Percentiles rank a stretch among this genome's conserved stretches.
These are phyloP conservation scores for Ochotona curzoniae DNA, from an alignment of 2,113 vertebrate species.

Conservation along the genomic window DNA sequence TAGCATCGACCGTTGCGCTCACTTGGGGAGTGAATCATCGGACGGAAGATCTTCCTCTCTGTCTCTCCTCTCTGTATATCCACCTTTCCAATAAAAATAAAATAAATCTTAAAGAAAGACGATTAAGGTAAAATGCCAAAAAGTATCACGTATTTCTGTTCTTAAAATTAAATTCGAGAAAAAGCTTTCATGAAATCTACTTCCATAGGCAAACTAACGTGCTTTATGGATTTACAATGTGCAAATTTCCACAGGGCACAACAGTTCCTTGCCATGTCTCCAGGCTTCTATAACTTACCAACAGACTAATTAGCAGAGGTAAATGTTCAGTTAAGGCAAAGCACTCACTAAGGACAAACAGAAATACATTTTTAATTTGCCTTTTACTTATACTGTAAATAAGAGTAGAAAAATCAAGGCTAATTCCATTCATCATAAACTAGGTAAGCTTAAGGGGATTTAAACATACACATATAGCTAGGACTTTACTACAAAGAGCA, in stretches of 20 bases:
- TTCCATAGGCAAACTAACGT: not conserved
- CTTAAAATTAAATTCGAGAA: constrained; percentile 33
- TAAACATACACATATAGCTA: not conserved
- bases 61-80: too few relatives aligned
- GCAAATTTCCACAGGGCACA: not conserved
- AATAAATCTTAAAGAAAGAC: too few relatives aligned
- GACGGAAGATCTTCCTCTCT: too few relatives aligned
- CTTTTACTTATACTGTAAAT: not conserved
- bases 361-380: constrained; percentile 30
- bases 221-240: not conserved
- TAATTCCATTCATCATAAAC: constrained; percentile 7
- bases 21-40: too few relatives aligned
- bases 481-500: not conserved
- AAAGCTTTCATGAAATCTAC: constrained; percentile 35
- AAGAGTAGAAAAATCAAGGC: not conserved
- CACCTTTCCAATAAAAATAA: too few relatives aligned
- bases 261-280: not conserved
- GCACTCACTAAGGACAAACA: constrained; percentile 5
- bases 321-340: not conserved
- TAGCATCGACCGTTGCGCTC: too few relatives aligned
- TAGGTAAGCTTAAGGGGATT: not conserved
- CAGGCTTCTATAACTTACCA: not conserved
- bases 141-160: not conserved
- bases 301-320: not conserved
- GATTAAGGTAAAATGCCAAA: constrained; percentile 4